Percentiles rank a stretch among this genome's conserved stretches.
These are phyloP conservation scores for Tiliacea citrago DNA, from an alignment of 2,888 invertebrate genomes.

Conservation along the genomic window DNA sequence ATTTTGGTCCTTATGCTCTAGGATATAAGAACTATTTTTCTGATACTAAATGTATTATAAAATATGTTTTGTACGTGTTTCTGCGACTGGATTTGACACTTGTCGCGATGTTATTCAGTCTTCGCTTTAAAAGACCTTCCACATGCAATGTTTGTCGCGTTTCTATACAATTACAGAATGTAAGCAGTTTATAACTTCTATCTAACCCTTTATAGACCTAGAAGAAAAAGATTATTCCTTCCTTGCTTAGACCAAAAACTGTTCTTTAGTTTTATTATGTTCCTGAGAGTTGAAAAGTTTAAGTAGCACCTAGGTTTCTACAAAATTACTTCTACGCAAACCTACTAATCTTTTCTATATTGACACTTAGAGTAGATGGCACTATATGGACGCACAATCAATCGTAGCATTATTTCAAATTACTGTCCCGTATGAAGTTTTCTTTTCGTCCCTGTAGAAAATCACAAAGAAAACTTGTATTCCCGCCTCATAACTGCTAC, in stretches of 20 bases:
- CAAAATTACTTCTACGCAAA: not conserved
- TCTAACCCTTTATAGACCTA: not conserved
- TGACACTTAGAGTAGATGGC: not conserved
- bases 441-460: not conserved
- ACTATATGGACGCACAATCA: not conserved
- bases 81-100: constrained; percentile 78
- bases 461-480: not conserved
- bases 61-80: constrained; percentile 66
- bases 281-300: not conserved
- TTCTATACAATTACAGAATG: not conserved
- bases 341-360: not conserved
- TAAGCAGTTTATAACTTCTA: not conserved
- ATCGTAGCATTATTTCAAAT: not conserved
- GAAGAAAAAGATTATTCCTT: not conserved
- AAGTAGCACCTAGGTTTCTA: not conserved
- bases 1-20: constrained; percentile 33
- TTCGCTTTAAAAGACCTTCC: constrained; percentile 58
- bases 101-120: constrained; percentile 78
- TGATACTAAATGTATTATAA: constrained; percentile 1
- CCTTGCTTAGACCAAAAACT: not conserved
- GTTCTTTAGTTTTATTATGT: not conserved
- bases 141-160: constrained; percentile 32
- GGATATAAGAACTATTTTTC: constrained; percentile 61
- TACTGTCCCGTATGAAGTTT: not conserved
- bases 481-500: not conserved